Conservation (phyloP, 2,888 invertebrate species). For the Ligdia adustata region DNA sequence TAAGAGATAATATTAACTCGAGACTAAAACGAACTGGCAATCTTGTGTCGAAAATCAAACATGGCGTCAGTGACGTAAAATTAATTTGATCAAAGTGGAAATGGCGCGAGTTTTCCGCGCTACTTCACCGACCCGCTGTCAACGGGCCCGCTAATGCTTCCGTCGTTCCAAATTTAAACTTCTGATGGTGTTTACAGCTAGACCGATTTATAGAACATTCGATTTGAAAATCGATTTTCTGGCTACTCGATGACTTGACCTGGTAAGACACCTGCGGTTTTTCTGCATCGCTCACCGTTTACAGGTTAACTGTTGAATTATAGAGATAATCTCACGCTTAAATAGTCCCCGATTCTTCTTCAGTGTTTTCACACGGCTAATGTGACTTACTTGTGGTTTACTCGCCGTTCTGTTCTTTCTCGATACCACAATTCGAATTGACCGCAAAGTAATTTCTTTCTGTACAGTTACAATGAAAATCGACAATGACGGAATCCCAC, state of each 20-base stretch:
- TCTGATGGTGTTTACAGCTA: slow-evolving; percentile 71
- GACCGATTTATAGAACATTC: slow-evolving; percentile 59
- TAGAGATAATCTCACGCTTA: slow-evolving; percentile 7
- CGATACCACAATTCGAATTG: slow-evolving; percentile 38
- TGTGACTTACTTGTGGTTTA: slow-evolving; percentile 51
- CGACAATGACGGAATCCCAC: slow-evolving; percentile 73
- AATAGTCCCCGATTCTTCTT: background rate
- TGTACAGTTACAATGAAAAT: slow-evolving; percentile 69
- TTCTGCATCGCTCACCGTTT: slow-evolving; percentile 33
- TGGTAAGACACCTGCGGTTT: slow-evolving; percentile 19
- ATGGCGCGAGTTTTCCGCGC: slow-evolving; percentile 69
- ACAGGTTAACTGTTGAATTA: too few species aligned
- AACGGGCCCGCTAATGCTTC: slow-evolving; percentile 78
- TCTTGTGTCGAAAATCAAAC: slow-evolving; percentile 47
- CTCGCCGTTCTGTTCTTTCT: slow-evolving; percentile 30
- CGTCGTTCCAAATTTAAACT: slow-evolving; percentile 78
- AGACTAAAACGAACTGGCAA: slow-evolving; percentile 8
- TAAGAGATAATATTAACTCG: too few species aligned
- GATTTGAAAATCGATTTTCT: slow-evolving; percentile 49
- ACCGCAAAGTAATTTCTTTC: slow-evolving; percentile 61
- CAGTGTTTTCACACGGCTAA: slow-evolving; percentile 34
- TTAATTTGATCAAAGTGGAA: slow-evolving; percentile 80
- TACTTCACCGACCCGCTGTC: slow-evolving; percentile 75
- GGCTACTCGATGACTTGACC: slow-evolving; percentile 18
- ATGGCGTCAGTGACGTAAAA: slow-evolving; percentile 63